Base-by-base conservation (phyloP, 2,113 vertebrate genomes). In the Amphilophus citrinellus region DNA sequence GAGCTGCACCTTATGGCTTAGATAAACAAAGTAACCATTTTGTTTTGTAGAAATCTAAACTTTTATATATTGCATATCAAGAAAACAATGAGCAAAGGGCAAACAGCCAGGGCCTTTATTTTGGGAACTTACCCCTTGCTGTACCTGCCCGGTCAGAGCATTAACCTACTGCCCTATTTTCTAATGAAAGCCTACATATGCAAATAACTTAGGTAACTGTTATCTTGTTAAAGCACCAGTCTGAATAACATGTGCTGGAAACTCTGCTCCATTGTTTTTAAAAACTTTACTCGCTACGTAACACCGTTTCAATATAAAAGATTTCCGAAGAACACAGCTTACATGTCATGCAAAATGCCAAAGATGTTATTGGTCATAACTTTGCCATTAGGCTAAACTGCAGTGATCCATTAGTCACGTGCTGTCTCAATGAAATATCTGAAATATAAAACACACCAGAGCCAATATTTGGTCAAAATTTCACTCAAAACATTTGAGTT, bases 81-180 rank as follows among this genome's bases (percentile, higher is more conserved):
- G 62, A 13, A 27, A 68, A 50, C 5, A 8, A 20, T 10, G 75
- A 56, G 37, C 30, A 65, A 59, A 85, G 8, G 77, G 18, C 6
- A 75, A 32, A 14, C 35, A 61, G 37, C 8, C 6, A 2, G 3
- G 17, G 44, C 11, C 53, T 71, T 85, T 14, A 47, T 22, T 83
- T 83, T 35, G 17, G 47, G 32, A 71, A 50, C 60, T 75, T 32
- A 63, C 2, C 9, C 44, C 63, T 83, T 61, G n/a, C 53, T 66
- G 76, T 83, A 84, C 77, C 82, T 85, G 65, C 6, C 22, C 75
- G 59, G 35, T 63, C 75, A 50, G 42, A 61, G 86, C 79, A 87
- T 90, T 88, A 92, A 82, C 90, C 90, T 85, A 89, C 88, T 90
- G 87, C 62, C 88, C 91, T 87, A 87, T 85, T 85, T 91, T 39